A percentile compares a stretch with the other conserved stretches of the same genome.
phyloP scores from a whole-genome alignment of 2,113 vertebrate species.

The Hassar affinis region DNA sequence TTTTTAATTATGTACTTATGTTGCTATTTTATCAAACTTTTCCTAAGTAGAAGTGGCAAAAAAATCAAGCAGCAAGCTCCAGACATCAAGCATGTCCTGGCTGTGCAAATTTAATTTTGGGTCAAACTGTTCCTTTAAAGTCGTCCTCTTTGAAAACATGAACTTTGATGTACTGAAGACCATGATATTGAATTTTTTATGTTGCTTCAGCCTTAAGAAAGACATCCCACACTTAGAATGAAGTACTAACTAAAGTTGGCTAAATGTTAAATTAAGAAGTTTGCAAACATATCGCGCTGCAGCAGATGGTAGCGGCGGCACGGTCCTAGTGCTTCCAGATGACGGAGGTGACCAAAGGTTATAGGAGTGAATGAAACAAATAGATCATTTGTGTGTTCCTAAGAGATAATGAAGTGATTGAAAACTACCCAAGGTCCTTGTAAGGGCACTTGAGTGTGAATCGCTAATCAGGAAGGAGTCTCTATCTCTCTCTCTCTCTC shows the following conservation, averaged over 20 bases:
- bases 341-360: constrained; percentile 31
- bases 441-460: constrained; percentile 92
- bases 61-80: neutral
- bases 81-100: neutral
- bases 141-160: constrained; percentile 6
- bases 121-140: constrained; percentile 14
- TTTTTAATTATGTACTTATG: neutral
- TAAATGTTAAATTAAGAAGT: constrained; percentile 16
- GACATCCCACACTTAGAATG: neutral
- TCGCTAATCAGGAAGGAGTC: constrained; percentile 88
- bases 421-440: constrained; percentile 87
- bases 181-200: constrained; percentile 22
- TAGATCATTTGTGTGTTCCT: constrained; percentile 29
- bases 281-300: neutral
- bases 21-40: neutral
- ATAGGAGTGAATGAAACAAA: constrained; percentile 35
- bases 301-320: neutral
- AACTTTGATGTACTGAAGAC: constrained; percentile 12
- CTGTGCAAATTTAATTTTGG: neutral
- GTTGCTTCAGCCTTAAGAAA: neutral
- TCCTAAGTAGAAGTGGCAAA: neutral
- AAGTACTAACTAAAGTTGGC: neutral
- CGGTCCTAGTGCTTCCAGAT: neutral
- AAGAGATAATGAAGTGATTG: constrained; percentile 69
- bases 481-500: constrained; percentile 8